Evolutionary conservation across 37 sponge, comb jelly and placozoan genomes (phyloP), one percentile per base, ranked within the genome.

Genomic region (Crambe crambe): DNA sequence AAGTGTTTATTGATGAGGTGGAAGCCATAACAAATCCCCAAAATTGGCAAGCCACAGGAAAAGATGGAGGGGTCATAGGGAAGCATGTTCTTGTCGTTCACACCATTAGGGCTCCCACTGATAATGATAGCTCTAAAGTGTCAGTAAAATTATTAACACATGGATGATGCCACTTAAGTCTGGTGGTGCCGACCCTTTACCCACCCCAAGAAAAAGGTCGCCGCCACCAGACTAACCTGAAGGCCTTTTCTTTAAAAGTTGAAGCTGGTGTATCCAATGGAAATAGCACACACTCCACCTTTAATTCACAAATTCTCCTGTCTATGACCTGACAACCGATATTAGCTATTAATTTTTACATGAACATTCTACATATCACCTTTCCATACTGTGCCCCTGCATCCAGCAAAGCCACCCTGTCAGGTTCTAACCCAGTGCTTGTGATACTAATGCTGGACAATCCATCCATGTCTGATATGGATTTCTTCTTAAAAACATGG

Each of bases 351-450:
- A n/a, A n/a, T n/a, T n/a, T n/a, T n/a, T n/a, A n/a, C n/a, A n/a
- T n/a, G n/a, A n/a, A n/a, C n/a, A n/a, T 72, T 36, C 51, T 43
- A 56, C 42, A n/a, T 26, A 8, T 30, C 75, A 91, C 95, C 82
- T 96, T 93, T 42, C 97, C 97, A 76, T 93, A 96, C 62, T 96
- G 97, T 15, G 97, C 91, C 41, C 97, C 97, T 80, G 97, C 97
- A 70, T 96, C 97, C n/a, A 96, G 63, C 29, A 95, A 83, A 25
- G 77, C 90, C 59, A 95, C 92, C n/a, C 44, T 70, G 54, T 94
- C 82, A 1, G 23, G 41, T 20, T 32, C 57, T 4, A 1, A 6
- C 12, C 12, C 51, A 15, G 51, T 12, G 12, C 10, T 47, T 15
- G 51, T 47, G 18, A 10, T 68, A n/a, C n/a, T n/a, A n/a, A n/a